phyloP scores from a whole-genome alignment of 1,140 invertebrate genomes.

The Ridgeia piscesae region DNA sequence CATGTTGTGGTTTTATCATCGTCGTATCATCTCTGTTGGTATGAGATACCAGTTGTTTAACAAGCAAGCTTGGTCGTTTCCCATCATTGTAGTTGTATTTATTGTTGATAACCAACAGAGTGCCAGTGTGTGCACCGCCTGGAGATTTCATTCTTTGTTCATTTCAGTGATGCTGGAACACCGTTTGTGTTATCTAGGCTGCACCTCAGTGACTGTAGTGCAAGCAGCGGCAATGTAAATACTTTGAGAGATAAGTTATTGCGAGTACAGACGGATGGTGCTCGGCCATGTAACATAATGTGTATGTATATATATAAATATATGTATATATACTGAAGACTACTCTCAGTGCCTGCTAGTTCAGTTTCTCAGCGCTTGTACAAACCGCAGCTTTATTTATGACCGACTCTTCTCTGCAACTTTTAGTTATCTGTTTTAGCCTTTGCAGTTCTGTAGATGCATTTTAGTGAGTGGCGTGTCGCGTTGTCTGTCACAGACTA shows the following conservation, averaged over 20 bases:
- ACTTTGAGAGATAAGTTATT: conserved; percentile 2
- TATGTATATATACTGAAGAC: neutral
- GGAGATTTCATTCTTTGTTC: neutral
- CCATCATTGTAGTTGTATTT: neutral
- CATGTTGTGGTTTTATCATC: neutral
- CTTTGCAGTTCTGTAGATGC: neutral
- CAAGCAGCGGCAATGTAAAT: neutral
- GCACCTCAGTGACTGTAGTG: neutral
- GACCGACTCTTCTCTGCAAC: neutral
- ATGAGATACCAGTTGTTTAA: neutral
- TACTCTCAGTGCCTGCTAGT: neutral
- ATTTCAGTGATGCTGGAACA: neutral
- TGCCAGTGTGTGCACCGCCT: neutral
- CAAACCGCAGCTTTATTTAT: neutral
- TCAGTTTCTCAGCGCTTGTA: neutral
- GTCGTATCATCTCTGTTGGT: neutral
- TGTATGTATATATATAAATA: neutral
- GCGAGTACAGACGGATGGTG: neutral
- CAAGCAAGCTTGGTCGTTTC: neutral
- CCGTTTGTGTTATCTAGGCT: neutral
- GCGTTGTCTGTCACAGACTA: neutral
- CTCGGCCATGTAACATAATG: neutral
- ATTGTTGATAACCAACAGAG: neutral
- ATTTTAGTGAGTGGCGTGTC: neutral
- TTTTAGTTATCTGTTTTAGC: conserved; percentile 6